phyloP scores from a whole-genome alignment of 2,888 invertebrate genomes.

The Isotomurus palustris region DNA sequence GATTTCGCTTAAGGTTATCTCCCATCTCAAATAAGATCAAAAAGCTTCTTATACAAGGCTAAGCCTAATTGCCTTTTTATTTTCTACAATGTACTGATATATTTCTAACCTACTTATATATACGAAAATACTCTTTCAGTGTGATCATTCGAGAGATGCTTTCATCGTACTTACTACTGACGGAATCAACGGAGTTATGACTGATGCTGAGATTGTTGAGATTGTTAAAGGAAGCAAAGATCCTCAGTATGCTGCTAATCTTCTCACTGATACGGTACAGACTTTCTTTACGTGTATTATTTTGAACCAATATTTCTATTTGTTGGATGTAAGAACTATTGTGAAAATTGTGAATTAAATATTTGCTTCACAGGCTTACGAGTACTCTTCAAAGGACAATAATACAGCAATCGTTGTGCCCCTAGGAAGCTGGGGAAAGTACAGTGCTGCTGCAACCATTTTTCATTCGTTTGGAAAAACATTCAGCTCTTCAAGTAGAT shows the following conservation, averaged over 20 bases:
- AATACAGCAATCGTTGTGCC: conserved; percentile 53
- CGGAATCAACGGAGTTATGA: conserved; percentile 53
- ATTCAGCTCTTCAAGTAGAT: conserved; percentile 41
- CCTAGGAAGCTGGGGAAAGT: conserved; percentile 54
- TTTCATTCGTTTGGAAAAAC: conserved; percentile 44
- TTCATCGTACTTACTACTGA: conserved; percentile 54
- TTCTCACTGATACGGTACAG: conserved; percentile 50
- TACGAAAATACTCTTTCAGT: no score
- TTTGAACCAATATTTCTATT: not conserved
- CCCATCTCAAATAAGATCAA: no score
- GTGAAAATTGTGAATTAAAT: not conserved
- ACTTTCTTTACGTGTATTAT: no score
- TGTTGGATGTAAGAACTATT: not conserved
- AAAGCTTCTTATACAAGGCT: not conserved
- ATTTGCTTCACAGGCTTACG: conserved; percentile 50
- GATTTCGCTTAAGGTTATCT: conserved; percentile 43
- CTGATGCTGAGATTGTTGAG: conserved; percentile 53
- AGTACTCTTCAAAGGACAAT: conserved; percentile 56
- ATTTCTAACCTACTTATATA: no score
- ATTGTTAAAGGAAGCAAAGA: conserved; percentile 50
- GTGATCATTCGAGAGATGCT: conserved; percentile 54
- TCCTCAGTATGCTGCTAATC: conserved; percentile 52
- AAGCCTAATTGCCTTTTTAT: no score
- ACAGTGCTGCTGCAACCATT: conserved; percentile 41
- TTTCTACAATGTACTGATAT: no score